Percentiles rank a stretch among this genome's conserved stretches.
Conservation (phyloP, 2,113 vertebrate genomes). For the Paedocypris sp. region DNA sequence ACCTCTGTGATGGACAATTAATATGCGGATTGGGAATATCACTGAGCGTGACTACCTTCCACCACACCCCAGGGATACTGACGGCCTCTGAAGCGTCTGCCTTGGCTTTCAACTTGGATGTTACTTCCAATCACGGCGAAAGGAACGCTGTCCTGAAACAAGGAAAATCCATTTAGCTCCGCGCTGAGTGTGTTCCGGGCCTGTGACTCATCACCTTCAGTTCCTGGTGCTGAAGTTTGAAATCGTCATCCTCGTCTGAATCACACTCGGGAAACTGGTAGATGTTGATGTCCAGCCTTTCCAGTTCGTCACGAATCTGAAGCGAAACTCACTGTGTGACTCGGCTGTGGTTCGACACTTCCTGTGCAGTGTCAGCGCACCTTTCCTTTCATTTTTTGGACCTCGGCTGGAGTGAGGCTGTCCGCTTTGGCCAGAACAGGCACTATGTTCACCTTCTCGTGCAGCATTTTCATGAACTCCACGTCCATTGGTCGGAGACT, state of each 20-base stretch:
- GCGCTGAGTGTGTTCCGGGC: background rate
- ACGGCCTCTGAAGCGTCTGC: slow-evolving; percentile 52
- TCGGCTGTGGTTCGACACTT: background rate
- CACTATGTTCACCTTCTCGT: slow-evolving; percentile 63
- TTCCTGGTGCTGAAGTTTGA: slow-evolving; percentile 51
- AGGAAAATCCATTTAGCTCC: background rate
- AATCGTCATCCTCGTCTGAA: slow-evolving; percentile 60
- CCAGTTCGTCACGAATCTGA: slow-evolving; percentile 58
- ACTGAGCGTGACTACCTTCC: slow-evolving; percentile 47
- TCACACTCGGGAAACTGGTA: slow-evolving; percentile 65
- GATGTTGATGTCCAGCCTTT: slow-evolving; percentile 54
- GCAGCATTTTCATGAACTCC: slow-evolving; percentile 58
- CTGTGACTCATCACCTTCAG: slow-evolving; percentile 50
- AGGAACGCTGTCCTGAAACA: slow-evolving; percentile 53
- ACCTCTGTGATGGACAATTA: too few species aligned
- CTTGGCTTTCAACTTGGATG: slow-evolving; percentile 52
- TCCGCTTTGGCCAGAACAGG: slow-evolving; percentile 65
- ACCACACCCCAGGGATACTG: slow-evolving; percentile 63
- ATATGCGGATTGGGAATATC: background rate
- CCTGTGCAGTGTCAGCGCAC: slow-evolving; percentile 20
- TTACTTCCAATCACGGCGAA: slow-evolving; percentile 65
- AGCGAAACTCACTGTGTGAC: background rate
- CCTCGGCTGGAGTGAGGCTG: slow-evolving; percentile 52
- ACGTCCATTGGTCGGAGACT: slow-evolving; percentile 63
- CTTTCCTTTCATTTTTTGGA: slow-evolving; percentile 51